Conservation (phyloP, 2,888 invertebrate species). For the Cerastis rubricosa region DNA sequence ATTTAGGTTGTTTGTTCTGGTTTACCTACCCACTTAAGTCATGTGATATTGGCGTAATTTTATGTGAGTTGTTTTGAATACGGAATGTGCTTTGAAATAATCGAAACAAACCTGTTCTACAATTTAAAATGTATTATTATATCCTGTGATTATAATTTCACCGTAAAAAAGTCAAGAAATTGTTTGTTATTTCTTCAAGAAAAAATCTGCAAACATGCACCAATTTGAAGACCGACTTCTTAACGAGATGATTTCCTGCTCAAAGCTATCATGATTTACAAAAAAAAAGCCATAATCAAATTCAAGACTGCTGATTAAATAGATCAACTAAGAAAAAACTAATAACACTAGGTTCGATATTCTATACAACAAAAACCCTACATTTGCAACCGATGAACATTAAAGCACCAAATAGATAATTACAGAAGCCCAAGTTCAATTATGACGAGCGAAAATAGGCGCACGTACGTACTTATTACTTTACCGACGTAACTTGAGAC, state of each 20-base stretch:
- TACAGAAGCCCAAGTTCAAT: neutral
- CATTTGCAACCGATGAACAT: constrained; percentile 26
- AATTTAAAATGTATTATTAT: neutral
- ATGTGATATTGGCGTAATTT: neutral
- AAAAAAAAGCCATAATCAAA: constrained; percentile 33
- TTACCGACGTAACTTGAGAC: neutral
- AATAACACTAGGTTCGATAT: constrained; percentile 30
- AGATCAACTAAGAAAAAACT: constrained; percentile 44
- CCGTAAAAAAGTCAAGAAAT: neutral
- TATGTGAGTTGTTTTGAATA: neutral
- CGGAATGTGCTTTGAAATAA: neutral
- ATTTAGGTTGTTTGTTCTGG: neutral
- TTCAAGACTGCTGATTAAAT: constrained; percentile 35
- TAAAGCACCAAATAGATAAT: neutral
- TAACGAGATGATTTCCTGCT: constrained; percentile 6
- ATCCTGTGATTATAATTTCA: neutral
- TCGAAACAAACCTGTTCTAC: neutral
- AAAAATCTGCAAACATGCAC: constrained; percentile 1
- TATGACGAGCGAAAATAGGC: neutral
- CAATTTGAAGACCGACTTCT: constrained; percentile 15
- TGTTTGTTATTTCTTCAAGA: neutral
- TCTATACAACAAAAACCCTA: constrained; percentile 22
- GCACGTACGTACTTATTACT: too few relatives aligned
- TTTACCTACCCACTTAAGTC: neutral
- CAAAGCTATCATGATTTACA: neutral